These are phyloP conservation scores for Leucoraja erinaceus DNA, from an alignment of 2,113 vertebrate genomes.

Conservation along the genomic window DNA sequence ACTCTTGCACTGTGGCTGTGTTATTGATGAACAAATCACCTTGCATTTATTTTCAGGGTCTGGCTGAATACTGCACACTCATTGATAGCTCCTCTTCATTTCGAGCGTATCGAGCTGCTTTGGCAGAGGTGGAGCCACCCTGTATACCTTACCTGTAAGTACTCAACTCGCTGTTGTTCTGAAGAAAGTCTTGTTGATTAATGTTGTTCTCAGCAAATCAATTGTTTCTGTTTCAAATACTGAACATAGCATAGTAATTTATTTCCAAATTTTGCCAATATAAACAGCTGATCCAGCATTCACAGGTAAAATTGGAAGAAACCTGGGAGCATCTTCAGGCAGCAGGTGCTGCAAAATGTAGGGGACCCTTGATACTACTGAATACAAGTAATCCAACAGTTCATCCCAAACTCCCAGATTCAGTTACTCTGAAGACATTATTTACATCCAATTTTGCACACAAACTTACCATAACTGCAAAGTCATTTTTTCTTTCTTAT, in stretches of 20 bases:
- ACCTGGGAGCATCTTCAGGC: not conserved
- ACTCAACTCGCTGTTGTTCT: not conserved
- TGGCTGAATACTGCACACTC: conserved; percentile 94
- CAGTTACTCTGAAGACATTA: not conserved
- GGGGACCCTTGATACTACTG: not conserved
- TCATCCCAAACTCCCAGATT: not conserved
- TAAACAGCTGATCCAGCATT: not conserved
- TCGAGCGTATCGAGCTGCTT: conserved; percentile 88
- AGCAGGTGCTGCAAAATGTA: not conserved
- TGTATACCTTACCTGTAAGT: conserved; percentile 97
- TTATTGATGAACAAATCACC: not conserved
- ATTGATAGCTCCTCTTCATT: conserved; percentile 98
- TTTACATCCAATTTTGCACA: not conserved
- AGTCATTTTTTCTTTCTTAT: not conserved
- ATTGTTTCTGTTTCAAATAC: not conserved
- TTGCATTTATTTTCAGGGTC: conserved; percentile 55
- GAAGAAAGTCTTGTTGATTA: not conserved
- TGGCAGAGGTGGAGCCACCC: conserved; percentile 88
- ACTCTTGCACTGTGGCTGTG: not conserved
- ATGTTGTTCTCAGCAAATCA: not conserved
- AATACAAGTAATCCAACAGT: not conserved
- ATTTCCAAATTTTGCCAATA: not conserved
- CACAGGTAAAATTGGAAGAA: too few relatives aligned
- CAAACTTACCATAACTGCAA: too few relatives aligned
- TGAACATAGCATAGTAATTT: not conserved